These are phyloP conservation scores for Lasioglossum baleicum DNA, from an alignment of 1,140 invertebrate species.

Conservation along the genomic window DNA sequence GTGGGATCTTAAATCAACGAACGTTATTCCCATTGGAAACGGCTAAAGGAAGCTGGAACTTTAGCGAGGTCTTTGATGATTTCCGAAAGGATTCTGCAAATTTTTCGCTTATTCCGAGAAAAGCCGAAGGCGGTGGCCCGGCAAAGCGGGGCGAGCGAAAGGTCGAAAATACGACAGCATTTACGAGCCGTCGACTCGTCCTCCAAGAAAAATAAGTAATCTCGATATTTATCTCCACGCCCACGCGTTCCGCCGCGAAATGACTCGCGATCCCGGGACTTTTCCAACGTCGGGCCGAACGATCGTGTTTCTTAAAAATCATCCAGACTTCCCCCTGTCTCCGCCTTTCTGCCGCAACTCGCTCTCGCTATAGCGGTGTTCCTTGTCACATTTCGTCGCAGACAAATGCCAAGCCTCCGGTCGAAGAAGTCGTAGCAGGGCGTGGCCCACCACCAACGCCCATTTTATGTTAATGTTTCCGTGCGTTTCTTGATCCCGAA, in stretches of 20 bases:
- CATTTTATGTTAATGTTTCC: conserved; percentile 75
- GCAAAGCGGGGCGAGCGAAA: conserved; percentile 20
- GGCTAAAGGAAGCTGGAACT: not conserved
- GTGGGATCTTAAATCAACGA: no score
- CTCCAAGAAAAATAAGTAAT: conserved; percentile 64
- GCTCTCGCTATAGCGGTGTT: not conserved
- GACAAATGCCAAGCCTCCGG: conserved; percentile 52
- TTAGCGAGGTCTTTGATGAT: not conserved
- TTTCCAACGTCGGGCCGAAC: conserved; percentile 32
- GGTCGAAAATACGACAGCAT: conserved; percentile 63
- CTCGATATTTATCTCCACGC: conserved; percentile 63
- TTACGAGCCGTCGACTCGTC: conserved; percentile 62
- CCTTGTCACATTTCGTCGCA: conserved; percentile 28
- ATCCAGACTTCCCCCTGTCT: not conserved
- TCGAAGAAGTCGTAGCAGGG: conserved; percentile 48
- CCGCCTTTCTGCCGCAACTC: not conserved
- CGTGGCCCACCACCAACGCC: conserved; percentile 74
- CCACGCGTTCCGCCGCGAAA: conserved; percentile 34
- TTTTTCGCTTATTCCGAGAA: conserved; percentile 41
- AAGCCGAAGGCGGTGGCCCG: not conserved
- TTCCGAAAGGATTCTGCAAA: conserved; percentile 24
- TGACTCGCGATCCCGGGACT: conserved; percentile 11
- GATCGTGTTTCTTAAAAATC: conserved; percentile 15
- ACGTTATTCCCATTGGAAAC: not conserved
- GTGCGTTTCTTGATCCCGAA: conserved; percentile 25